phyloP scores from a whole-genome alignment of 1,140 invertebrate species.

The Macrosteles quadrilineatus region DNA sequence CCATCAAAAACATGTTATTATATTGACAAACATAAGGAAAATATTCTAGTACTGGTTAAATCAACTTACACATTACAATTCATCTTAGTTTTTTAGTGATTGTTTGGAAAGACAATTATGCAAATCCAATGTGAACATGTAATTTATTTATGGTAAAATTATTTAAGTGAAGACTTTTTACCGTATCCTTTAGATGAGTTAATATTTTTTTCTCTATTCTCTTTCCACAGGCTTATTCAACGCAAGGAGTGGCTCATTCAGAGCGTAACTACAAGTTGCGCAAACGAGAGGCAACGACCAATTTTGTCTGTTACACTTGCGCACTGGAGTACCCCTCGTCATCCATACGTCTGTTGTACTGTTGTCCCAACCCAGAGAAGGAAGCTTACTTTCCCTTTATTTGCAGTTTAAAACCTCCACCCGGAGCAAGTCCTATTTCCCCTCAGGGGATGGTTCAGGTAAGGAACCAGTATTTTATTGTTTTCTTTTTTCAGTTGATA shows the following conservation, averaged over 20 bases:
- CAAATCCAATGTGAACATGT: no score
- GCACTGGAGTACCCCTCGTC: slow-evolving; percentile 74
- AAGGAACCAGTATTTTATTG: slow-evolving; percentile 1
- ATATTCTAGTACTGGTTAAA: no score
- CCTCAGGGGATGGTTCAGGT: slow-evolving; percentile 63
- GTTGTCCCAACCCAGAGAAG: slow-evolving; percentile 77
- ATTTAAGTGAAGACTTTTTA: no score
- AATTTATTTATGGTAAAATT: no score
- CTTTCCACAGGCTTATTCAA: slow-evolving; percentile 55
- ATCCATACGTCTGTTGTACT: slow-evolving; percentile 74
- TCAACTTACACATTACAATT: no score
- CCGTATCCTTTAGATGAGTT: no score
- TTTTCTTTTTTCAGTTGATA: not conserved
- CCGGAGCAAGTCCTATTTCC: slow-evolving; percentile 81
- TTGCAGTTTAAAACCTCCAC: slow-evolving; percentile 70
- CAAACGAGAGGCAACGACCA: slow-evolving; percentile 69
- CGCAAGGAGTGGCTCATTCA: slow-evolving; percentile 67
- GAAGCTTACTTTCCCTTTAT: slow-evolving; percentile 90
- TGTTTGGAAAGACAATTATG: no score
- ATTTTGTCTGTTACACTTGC: slow-evolving; percentile 88
- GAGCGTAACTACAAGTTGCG: slow-evolving; percentile 78
- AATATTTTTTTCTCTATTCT: no score
- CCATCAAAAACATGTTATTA: no score
- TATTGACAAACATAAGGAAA: no score
- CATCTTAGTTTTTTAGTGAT: no score